phyloP scores from a whole-genome alignment of 2,888 invertebrate genomes.

The Watsonalla cultraria region DNA sequence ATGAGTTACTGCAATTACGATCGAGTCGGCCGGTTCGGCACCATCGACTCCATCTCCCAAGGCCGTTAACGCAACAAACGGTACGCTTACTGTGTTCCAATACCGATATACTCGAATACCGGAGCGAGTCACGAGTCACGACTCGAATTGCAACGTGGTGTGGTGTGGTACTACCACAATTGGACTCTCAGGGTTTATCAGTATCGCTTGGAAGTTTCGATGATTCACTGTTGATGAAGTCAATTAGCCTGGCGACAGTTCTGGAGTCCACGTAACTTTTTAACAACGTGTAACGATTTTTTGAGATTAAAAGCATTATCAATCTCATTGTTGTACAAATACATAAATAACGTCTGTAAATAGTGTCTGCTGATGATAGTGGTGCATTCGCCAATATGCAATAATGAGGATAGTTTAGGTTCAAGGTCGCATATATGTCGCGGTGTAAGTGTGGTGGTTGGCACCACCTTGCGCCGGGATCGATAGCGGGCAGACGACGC shows the following conservation, averaged over 20 bases:
- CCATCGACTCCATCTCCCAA: slow-evolving; percentile 54
- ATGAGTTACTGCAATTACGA: slow-evolving; percentile 33
- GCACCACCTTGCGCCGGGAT: slow-evolving; percentile 62
- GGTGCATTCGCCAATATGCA: slow-evolving; percentile 42
- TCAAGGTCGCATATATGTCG: slow-evolving; percentile 64
- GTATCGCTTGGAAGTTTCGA: slow-evolving; percentile 23
- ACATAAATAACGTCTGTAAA: background rate
- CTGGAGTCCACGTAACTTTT: background rate
- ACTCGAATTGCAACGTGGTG: slow-evolving; percentile 34
- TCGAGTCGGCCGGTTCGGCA: slow-evolving; percentile 43
- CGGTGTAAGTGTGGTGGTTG: slow-evolving; percentile 51
- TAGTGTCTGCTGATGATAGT: background rate
- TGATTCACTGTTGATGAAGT: too few relatives aligned
- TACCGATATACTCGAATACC: slow-evolving; percentile 38
- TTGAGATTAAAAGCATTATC: background rate
- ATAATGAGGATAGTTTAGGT: slow-evolving; percentile 52
- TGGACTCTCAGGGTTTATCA: slow-evolving; percentile 30
- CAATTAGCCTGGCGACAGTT: background rate
- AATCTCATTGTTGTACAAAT: background rate
- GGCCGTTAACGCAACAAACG: slow-evolving; percentile 62
- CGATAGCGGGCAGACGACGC: slow-evolving; percentile 67
- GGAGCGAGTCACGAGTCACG: slow-evolving; percentile 65
- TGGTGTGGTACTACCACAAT: slow-evolving; percentile 37
- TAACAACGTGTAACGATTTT: too few relatives aligned
- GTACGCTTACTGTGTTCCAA: slow-evolving; percentile 56